Evolutionary conservation across 2,113 vertebrate genomes (phyloP).

Genomic region (Grallaria varia): DNA sequence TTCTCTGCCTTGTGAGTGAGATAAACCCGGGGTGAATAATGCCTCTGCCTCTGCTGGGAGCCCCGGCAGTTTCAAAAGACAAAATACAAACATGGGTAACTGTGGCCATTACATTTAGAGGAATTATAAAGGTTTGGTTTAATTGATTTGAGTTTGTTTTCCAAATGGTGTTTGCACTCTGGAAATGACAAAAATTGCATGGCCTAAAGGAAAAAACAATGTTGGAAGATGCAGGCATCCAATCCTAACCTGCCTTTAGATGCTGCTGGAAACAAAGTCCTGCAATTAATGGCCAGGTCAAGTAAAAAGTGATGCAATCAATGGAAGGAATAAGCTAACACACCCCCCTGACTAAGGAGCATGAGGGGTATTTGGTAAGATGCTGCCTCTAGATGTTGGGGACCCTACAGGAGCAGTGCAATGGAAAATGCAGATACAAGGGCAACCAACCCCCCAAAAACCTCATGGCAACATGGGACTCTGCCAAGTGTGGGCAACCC

Average conservation of each 20-base stretch:
- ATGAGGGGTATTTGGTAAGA: background rate
- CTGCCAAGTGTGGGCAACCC: background rate
- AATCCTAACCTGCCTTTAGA: background rate
- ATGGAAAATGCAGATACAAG: background rate
- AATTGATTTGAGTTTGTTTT: background rate
- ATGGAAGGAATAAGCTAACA: background rate
- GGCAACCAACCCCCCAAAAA: background rate
- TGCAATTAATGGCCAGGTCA: background rate
- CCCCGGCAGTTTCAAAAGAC: background rate
- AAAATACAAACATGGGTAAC: background rate
- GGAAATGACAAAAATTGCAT: background rate
- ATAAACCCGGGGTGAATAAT: constrained; percentile 38
- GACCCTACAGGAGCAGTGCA: fast-evolving
- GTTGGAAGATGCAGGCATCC: background rate
- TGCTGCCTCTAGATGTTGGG: background rate
- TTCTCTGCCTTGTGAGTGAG: background rate
- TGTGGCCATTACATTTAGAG: background rate
- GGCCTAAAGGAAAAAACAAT: background rate
- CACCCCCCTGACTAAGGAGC: background rate
- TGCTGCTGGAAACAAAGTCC: background rate
- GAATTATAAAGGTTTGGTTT: background rate
- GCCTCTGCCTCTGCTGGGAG: background rate
- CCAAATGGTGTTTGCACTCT: background rate
- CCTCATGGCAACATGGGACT: too few species aligned
- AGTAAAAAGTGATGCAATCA: background rate